A percentile compares a stretch with the other conserved stretches of the same genome.
Evolutionary conservation across 2,888 invertebrate genomes (phyloP).

Genomic region (Erynnis tages): DNA sequence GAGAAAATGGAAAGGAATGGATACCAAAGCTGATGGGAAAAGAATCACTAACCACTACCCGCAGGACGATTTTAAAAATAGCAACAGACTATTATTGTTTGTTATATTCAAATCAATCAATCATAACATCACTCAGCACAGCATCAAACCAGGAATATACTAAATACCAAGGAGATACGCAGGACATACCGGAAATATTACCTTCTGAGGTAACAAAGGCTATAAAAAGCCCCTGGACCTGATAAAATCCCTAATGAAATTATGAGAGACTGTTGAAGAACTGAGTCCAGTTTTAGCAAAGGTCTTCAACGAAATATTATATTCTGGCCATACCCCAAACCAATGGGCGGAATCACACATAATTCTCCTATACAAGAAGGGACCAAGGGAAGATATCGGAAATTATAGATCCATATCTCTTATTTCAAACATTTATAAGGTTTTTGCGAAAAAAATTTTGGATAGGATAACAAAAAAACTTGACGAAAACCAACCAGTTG

Average conservation of each 20-base stretch:
- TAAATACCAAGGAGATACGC: no score
- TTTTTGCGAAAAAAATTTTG: conserved; percentile 6
- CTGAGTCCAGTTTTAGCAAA: conserved; percentile 30
- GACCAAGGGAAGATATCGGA: conserved; percentile 23
- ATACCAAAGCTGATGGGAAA: no score
- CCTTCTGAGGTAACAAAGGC: conserved; percentile 33
- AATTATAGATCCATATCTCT: conserved; percentile 35
- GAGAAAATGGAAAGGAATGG: no score
- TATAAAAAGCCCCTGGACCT: conserved; percentile 31
- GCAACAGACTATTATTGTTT: no score
- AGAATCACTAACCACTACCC: no score
- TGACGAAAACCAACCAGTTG: no score
- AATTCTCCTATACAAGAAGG: conserved; percentile 34
- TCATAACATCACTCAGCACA: no score
- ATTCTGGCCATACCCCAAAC: conserved; percentile 23
- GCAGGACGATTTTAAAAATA: no score
- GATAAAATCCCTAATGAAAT: conserved; percentile 36
- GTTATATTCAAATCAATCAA: no score
- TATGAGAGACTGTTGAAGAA: conserved; percentile 25
- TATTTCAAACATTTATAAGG: conserved; percentile 31
- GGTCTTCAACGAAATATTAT: conserved; percentile 33
- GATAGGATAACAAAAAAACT: no score
- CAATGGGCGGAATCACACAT: conserved; percentile 31
- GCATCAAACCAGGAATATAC: no score
- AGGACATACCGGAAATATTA: no score